Percentiles rank a stretch among this genome's conserved stretches.
Evolutionary conservation across 2,113 vertebrate species (phyloP).

Genomic region (Grammomys surdaster): DNA sequence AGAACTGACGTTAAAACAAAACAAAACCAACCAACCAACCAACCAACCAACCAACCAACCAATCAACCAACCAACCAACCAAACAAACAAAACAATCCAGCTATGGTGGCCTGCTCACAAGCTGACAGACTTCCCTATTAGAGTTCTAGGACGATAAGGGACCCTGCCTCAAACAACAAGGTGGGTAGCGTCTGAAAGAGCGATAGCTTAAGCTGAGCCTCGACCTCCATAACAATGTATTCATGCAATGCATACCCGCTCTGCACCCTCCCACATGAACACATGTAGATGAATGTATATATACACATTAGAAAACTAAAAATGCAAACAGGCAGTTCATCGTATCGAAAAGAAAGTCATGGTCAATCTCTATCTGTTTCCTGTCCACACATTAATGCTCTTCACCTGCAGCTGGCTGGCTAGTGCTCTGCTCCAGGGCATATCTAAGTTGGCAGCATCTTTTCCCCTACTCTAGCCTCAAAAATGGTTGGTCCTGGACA

Average conservation of each 20-base stretch:
- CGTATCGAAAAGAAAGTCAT: slow-evolving; percentile 28
- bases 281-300: too few species aligned
- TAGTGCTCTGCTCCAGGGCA: background rate
- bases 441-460: too few species aligned
- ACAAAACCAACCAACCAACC: background rate
- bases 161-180: background rate
- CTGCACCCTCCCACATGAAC: too few species aligned
- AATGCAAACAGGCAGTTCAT: background rate
- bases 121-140: background rate
- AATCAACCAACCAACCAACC: too few species aligned
- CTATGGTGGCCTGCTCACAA: background rate
- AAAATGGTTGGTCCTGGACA: background rate
- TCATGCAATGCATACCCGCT: too few species aligned
- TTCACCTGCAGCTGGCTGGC: background rate
- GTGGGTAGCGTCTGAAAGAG: background rate
- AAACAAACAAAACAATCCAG: background rate
- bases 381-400: rapidly evolving
- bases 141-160: background rate
- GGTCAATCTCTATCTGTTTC: background rate
- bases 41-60: too few species aligned
- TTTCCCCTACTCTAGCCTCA: too few species aligned
- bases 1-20: background rate
- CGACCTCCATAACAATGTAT: background rate
- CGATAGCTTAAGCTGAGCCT: background rate
- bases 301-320: background rate